A percentile compares a stretch with the other conserved stretches of the same genome.
Evolutionary conservation across 2,888 invertebrate species (phyloP).

Genomic region (Mythimna pallens): DNA sequence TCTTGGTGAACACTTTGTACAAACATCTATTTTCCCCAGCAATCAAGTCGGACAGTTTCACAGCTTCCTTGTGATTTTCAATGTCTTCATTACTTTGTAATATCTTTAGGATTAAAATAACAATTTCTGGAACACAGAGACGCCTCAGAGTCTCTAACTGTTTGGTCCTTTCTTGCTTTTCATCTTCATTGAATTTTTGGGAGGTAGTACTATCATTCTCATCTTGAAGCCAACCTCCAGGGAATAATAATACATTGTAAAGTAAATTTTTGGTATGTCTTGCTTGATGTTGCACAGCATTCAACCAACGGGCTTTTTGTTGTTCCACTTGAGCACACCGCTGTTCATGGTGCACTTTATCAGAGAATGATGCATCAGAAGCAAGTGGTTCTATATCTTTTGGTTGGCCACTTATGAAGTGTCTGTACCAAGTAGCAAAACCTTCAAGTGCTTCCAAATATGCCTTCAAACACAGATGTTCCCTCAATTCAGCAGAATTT

Average conservation of each 20-base stretch:
- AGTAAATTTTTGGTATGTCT: slow-evolving; percentile 94
- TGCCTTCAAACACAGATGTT: slow-evolving; percentile 96
- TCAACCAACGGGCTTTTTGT: slow-evolving; percentile 95
- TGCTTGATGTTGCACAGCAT: slow-evolving; percentile 93
- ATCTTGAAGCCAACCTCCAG: slow-evolving; percentile 97
- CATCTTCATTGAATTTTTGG: slow-evolving; percentile 83
- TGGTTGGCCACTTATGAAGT: slow-evolving; percentile 95
- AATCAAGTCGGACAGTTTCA: slow-evolving; percentile 94
- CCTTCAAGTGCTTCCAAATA: slow-evolving; percentile 97
- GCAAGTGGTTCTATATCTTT: slow-evolving; percentile 91
- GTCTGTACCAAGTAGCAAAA: slow-evolving; percentile 97
- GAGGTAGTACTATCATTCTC: slow-evolving; percentile 89
- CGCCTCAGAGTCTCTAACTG: slow-evolving; percentile 94
- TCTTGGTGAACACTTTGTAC: slow-evolving; percentile 95
- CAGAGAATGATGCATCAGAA: slow-evolving; percentile 94
- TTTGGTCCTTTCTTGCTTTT: slow-evolving; percentile 90
- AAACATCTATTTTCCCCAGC: slow-evolving; percentile 95
- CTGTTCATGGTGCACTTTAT: slow-evolving; percentile 97
- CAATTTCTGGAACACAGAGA: slow-evolving; percentile 96
- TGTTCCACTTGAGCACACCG: slow-evolving; percentile 94
- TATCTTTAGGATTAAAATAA: slow-evolving; percentile 94
- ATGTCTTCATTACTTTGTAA: slow-evolving; percentile 94
- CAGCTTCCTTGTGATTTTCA: slow-evolving; percentile 92
- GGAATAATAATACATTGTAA: slow-evolving; percentile 96
- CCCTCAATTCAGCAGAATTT: slow-evolving; percentile 91